These are phyloP conservation scores for Sebastes kiyomatsui DNA, from an alignment of 2,797 vertebrate species.

Conservation along the genomic window DNA sequence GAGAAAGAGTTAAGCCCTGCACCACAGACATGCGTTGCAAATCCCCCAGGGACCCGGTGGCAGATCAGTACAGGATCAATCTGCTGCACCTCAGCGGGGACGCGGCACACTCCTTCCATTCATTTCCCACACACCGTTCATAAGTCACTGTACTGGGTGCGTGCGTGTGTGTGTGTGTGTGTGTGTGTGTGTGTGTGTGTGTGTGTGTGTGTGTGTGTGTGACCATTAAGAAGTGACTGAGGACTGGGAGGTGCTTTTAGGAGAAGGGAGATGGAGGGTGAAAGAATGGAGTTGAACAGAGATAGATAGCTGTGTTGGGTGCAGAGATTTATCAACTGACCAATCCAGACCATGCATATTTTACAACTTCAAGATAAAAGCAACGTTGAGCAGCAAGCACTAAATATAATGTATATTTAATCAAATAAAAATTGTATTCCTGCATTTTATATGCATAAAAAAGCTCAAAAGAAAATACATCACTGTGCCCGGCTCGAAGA, in stretches of 20 bases:
- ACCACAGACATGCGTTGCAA: slow-evolving; percentile 68
- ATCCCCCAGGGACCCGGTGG: slow-evolving; percentile 62
- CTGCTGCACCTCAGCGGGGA: slow-evolving; percentile 69
- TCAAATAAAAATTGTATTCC: slow-evolving; percentile 32
- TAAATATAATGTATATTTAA: slow-evolving; percentile 29
- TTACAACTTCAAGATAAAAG: slow-evolving; percentile 31
- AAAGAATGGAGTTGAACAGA: slow-evolving; percentile 18
- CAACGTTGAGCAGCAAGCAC: slow-evolving; percentile 19
- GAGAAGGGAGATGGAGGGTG: background rate
- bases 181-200: background rate
- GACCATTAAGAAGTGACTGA: slow-evolving; percentile 21
- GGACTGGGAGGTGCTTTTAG: slow-evolving; percentile 8
- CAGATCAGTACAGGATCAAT: slow-evolving; percentile 76
- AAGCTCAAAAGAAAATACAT: slow-evolving; percentile 18
- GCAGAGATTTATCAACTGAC: slow-evolving; percentile 44
- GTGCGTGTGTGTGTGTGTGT: slow-evolving; percentile 7
- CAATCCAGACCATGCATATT: slow-evolving; percentile 22
- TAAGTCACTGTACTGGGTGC: background rate
- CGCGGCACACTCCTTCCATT: slow-evolving; percentile 50
- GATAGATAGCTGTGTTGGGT: slow-evolving; percentile 1
- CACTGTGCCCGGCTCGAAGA: slow-evolving; percentile 11
- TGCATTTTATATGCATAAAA: slow-evolving; percentile 35
- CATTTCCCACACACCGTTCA: slow-evolving; percentile 45
- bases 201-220: slow-evolving; percentile 10
- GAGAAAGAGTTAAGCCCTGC: slow-evolving; percentile 55